Evolutionary conservation across 2,888 invertebrate genomes (phyloP).

Genomic region (Capitulum mitella): DNA sequence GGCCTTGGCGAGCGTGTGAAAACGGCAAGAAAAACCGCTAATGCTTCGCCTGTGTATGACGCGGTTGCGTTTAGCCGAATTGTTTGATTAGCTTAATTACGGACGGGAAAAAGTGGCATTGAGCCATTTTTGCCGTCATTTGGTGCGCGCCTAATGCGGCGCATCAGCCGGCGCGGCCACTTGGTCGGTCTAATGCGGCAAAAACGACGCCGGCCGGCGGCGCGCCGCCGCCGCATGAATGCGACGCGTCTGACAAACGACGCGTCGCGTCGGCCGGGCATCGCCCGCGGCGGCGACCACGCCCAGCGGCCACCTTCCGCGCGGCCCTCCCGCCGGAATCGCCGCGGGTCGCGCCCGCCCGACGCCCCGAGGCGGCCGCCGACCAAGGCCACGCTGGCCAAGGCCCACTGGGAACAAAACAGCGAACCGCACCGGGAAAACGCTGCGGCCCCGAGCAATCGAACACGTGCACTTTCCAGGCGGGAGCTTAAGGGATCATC

Average conservation of each 20-base stretch:
- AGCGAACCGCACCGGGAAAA: no score
- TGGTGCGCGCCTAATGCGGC: background rate
- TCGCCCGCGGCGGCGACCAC: no score
- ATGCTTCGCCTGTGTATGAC: background rate
- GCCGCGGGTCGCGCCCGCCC: no score
- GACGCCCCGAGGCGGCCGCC: no score
- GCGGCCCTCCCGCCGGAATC: no score
- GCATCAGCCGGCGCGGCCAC: background rate
- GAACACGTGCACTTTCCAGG: no score
- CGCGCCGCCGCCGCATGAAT: background rate
- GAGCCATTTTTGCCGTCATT: conserved; percentile 7
- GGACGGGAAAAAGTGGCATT: background rate
- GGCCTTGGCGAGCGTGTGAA: conserved; percentile 8
- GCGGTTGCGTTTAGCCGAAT: background rate
- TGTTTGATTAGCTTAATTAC: conserved; percentile 17
- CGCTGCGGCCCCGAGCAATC: no score
- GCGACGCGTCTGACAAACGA: background rate
- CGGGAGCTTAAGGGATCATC: no score
- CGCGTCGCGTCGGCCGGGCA: no score
- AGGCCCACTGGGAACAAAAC: no score
- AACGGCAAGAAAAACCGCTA: background rate
- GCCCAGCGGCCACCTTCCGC: no score
- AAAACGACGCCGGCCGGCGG: background rate
- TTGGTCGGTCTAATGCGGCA: background rate
- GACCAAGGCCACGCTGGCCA: no score